A percentile compares a stretch with the other conserved stretches of the same genome.
Conservation (phyloP, 1,140 invertebrate species). For the Holcopasites calliopsidis region DNA sequence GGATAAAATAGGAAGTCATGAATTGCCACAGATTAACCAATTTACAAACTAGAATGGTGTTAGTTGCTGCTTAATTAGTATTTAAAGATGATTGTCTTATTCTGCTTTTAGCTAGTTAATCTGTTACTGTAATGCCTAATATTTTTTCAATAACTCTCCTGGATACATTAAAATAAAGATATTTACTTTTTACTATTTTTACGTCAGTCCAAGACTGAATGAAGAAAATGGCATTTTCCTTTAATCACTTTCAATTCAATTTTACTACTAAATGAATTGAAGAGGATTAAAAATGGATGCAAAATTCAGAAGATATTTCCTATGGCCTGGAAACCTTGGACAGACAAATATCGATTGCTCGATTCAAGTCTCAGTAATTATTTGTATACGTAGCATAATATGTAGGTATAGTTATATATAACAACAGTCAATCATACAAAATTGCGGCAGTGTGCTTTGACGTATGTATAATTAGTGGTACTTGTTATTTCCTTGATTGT, state of each 20-base stretch:
- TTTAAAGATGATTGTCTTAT: conserved; percentile 34
- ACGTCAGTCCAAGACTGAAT: too few species aligned
- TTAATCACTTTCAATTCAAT: background rate
- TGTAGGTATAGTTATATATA: conserved; percentile 63
- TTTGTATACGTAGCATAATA: conserved; percentile 44
- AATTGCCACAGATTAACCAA: background rate
- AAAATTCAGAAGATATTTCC: background rate
- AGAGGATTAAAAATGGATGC: background rate
- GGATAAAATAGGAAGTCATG: too few species aligned
- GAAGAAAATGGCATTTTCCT: background rate
- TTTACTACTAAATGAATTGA: background rate
- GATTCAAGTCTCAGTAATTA: conserved; percentile 43
- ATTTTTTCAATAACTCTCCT: background rate
- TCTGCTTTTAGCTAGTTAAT: background rate
- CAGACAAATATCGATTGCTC: conserved; percentile 25
- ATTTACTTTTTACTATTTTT: too few species aligned
- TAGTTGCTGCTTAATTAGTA: background rate
- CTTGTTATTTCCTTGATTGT: conserved; percentile 31
- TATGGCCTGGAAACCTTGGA: conserved; percentile 23
- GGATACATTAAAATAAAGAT: background rate
- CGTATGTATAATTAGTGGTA: conserved; percentile 63
- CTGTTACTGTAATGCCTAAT: background rate
- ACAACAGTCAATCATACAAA: conserved; percentile 72
- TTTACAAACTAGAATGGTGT: background rate
- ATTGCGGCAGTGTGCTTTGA: conserved; percentile 71